Base-by-base conservation (phyloP, 2,888 invertebrate genomes). In the Taphrorychus bicolor region DNA sequence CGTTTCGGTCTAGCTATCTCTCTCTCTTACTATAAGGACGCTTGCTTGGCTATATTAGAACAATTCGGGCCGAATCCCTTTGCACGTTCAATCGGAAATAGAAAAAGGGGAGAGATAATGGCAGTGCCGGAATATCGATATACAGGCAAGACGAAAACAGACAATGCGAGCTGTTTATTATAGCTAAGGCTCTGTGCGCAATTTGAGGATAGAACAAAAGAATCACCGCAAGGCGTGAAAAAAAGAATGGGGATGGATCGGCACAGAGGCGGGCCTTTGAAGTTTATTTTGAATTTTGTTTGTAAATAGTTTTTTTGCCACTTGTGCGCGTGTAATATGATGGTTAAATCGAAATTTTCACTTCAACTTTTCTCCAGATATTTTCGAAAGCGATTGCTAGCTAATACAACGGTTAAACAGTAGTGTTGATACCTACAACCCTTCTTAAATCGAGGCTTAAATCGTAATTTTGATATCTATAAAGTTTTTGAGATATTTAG, bases 191-290 rank as follows among this genome's bases (percentile, higher is more conserved):
- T 53, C 58, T 58, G 54, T 62, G 67, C 58, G 62, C 67, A 67
- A 67, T 67, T 67, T 62, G 52, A 63, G 62, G 61, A 58, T 67
- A 62, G 67, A 67, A 67, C 62, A 67, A 67, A 62, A 67, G 62
- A 59, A 60, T 60, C 54, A 54, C 40, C 42, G 24, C 48, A 52
- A 9, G 32, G 32, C 23, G 59, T 45, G 59, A 57, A 60, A 42
- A 61, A 52, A 48, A 42, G 61, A 60, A 60, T 60, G 51, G 51
- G 57, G 52, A 61, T 66, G 24, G 66, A 66, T 60, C 49, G 41
- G n/a, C 5, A 7, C 56, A 53, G 65, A 22, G 18, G 51, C 22
- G 23, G 23, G 5, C 11, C 18, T 7, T 17, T 14, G 16, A 17
- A n/a, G n/a, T 51, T 51, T 17, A 14, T 51, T 14, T 51, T 9